These are phyloP conservation scores for Halictus quadricinctus DNA, from an alignment of 2,888 invertebrate genomes.

Conservation along the genomic window DNA sequence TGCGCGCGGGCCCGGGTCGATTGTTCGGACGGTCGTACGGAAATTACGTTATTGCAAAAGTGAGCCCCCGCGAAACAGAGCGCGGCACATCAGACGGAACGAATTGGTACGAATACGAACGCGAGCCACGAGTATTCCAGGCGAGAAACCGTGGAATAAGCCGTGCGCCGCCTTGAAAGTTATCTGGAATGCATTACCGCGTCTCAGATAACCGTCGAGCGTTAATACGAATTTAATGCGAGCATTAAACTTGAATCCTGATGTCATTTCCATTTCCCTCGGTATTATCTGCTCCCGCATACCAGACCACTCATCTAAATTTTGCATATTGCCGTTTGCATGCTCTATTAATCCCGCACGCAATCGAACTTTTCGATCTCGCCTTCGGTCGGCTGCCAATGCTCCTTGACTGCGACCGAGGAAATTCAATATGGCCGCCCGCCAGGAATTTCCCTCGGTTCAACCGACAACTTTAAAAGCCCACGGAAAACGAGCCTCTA, in stretches of 20 bases:
- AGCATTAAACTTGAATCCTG: constrained; percentile 47
- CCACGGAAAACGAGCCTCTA: not conserved
- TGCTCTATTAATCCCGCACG: constrained; percentile 53
- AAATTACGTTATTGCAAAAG: constrained; percentile 5
- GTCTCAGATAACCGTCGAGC: constrained; percentile 18
- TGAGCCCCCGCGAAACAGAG: constrained; percentile 6
- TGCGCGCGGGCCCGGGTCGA: not conserved
- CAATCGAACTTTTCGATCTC: constrained; percentile 54
- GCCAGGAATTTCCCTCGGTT: not conserved
- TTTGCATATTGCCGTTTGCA: constrained; percentile 48
- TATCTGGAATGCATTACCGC: constrained; percentile 36
- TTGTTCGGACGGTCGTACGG: not conserved
- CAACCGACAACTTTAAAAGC: not conserved
- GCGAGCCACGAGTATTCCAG: not conserved
- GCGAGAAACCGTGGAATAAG: not conserved
- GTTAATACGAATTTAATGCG: constrained; percentile 44
- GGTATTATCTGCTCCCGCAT: constrained; percentile 35
- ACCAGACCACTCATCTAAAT: constrained; percentile 47
- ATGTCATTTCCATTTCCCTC: constrained; percentile 51
- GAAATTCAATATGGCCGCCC: constrained; percentile 16
- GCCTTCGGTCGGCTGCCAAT: constrained; percentile 37
- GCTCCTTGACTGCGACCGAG: not conserved
- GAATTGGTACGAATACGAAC: not conserved
- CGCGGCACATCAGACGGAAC: constrained; percentile 16
- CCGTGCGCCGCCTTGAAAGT: constrained; percentile 17